Evolutionary conservation across 2,113 vertebrate genomes (phyloP), one percentile per base, ranked within the genome.

Genomic region (Manacus vitellinus): DNA sequence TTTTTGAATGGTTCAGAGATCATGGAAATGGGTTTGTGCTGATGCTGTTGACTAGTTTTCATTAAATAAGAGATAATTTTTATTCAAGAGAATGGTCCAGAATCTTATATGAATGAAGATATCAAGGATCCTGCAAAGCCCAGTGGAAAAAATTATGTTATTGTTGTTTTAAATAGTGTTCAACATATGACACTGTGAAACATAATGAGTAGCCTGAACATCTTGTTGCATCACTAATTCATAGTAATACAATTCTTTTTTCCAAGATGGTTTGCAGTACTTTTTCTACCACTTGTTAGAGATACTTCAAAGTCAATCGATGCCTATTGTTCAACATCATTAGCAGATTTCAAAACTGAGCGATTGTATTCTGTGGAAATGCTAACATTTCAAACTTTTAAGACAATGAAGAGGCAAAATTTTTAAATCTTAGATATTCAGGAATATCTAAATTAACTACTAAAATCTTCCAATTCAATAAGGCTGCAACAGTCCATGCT

Each of bases 211-310:
- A 92, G 72, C 76, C 56, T 56, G 68, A 74, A 86, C 79, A 74
- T 78, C 68, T 93, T 96, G 85, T 75, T 93, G 59, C 72, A 90
- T 80, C 85, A 80, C 55, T 84, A 94, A 77, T 94, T 95, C 55
- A 92, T 74, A 55, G 47, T 73, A 88, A 92, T 88, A 88, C 6
- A 55, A 31, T 71, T 71, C 3, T 84, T 92, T 92, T 76, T 67
- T 51, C 74, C 2, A 14, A 90, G 21, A n/a, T 21, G 41, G 21
- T 85, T 95, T 93, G 55, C 55, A 54, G 51, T 86, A 61, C 67
- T 85, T 88, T 41, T 92, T 62, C 55, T 84, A 55, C 51, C 31
- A 39, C 43, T 67, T 7, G 4, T 47, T 71, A 88, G 14, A 19
- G 9, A 31, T 83, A 54, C 46, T 76, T 62, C 11, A 12, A 88